phyloP scores from a whole-genome alignment of 2,113 vertebrate species.

The Burhinus bistriatus region DNA sequence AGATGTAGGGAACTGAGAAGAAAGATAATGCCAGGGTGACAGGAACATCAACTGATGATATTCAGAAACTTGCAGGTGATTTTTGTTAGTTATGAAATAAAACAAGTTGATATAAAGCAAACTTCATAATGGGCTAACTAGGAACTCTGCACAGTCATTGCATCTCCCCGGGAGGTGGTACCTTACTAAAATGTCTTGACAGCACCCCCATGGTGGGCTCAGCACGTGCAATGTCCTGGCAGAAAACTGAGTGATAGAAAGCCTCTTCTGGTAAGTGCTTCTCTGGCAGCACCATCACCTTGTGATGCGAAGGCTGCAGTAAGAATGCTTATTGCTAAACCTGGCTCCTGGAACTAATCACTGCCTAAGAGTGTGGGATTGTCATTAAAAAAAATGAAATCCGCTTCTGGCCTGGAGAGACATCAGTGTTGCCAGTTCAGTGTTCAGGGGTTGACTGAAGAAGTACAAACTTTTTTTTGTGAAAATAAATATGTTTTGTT shows the following conservation, averaged over 20 bases:
- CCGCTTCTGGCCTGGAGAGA: not conserved
- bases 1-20: not conserved
- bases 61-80: not conserved
- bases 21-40: not conserved
- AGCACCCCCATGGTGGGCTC: not conserved
- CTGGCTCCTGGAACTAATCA: not conserved
- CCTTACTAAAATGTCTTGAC: not conserved
- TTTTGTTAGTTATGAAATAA: not conserved
- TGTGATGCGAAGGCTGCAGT: too few relatives aligned
- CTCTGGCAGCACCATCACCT: not conserved
- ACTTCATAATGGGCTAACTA: not conserved
- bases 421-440: not conserved
- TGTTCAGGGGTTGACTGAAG: not conserved
- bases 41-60: not conserved
- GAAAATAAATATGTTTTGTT: not conserved
- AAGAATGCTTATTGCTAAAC: not conserved
- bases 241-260: not conserved
- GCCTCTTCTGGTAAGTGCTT: not conserved
- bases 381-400: not conserved
- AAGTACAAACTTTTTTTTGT: not conserved
- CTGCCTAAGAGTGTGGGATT: not conserved
- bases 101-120: not conserved
- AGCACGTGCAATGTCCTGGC: not conserved
- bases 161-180: not conserved
- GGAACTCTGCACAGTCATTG: not conserved